phyloP scores from a whole-genome alignment of 1,140 invertebrate species.

The Bombus superbus region DNA sequence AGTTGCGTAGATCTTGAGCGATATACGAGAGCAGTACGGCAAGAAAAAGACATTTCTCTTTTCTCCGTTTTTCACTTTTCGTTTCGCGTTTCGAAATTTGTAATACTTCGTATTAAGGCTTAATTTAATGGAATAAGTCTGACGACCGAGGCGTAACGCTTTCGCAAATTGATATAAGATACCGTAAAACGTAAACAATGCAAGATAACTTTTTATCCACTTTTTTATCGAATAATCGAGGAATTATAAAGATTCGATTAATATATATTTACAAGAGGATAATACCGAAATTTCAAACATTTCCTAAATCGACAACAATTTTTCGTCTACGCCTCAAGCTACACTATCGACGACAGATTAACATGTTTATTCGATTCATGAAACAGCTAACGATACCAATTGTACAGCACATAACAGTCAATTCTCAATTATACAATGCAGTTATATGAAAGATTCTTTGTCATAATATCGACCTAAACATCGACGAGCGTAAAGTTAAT shows the following conservation, averaged over 20 bases:
- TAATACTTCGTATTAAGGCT: background rate
- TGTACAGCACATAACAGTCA: background rate
- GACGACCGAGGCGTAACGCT: background rate
- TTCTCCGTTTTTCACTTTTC: background rate
- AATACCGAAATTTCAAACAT: background rate
- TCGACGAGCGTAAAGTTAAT: constrained; percentile 18
- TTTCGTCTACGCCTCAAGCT: constrained; percentile 7
- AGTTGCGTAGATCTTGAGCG: background rate
- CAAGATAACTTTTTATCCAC: constrained; percentile 10
- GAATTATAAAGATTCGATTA: background rate
- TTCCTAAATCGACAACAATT: background rate
- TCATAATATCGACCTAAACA: constrained; percentile 9
- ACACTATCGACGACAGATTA: background rate
- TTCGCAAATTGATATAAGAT: background rate
- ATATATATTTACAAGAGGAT: background rate
- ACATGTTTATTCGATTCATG: background rate
- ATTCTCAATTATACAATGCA: constrained; percentile 24
- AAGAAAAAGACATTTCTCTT: background rate
- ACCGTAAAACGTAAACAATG: background rate
- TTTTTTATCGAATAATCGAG: background rate
- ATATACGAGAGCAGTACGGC: background rate
- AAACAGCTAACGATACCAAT: background rate
- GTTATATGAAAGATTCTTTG: constrained; percentile 21
- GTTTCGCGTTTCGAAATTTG: background rate
- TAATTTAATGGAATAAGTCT: background rate